These are phyloP conservation scores for Ladona fulva DNA, from an alignment of 1,140 invertebrate genomes.

Conservation along the genomic window DNA sequence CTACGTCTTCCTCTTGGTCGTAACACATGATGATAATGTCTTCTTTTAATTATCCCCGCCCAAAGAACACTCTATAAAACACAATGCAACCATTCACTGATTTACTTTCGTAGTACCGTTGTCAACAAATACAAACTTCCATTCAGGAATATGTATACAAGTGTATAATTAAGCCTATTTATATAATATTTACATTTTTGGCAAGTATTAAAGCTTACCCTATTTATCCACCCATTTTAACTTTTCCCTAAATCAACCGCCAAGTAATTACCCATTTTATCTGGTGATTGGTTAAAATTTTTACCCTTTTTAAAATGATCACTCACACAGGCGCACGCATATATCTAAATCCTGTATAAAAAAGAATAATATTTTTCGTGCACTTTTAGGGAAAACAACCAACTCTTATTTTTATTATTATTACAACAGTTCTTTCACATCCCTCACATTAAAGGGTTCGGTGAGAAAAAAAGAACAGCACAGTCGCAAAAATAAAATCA, in stretches of 20 bases:
- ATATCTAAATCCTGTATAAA: background rate
- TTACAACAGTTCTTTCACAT: constrained; percentile 1
- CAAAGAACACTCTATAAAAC: constrained; percentile 1
- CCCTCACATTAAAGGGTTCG: background rate
- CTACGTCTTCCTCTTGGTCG: background rate
- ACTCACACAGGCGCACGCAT: background rate
- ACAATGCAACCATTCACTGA: constrained; percentile 5
- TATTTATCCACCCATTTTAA: background rate
- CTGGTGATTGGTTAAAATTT: background rate
- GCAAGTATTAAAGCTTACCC: background rate
- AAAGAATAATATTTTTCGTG: background rate
- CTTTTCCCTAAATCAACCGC: background rate
- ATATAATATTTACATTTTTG: background rate
- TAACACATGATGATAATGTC: background rate
- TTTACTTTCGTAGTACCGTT: background rate
- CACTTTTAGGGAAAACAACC: background rate
- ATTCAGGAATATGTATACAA: constrained; percentile 10
- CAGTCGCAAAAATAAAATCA: background rate
- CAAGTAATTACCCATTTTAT: background rate
- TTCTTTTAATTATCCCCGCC: background rate
- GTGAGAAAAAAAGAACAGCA: background rate
- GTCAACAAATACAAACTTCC: constrained; percentile 1
- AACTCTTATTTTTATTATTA: background rate
- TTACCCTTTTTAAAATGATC: background rate
- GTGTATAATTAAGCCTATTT: constrained; percentile 3